phyloP scores from a whole-genome alignment of 2,113 vertebrate species.

The Isurus oxyrinchus region DNA sequence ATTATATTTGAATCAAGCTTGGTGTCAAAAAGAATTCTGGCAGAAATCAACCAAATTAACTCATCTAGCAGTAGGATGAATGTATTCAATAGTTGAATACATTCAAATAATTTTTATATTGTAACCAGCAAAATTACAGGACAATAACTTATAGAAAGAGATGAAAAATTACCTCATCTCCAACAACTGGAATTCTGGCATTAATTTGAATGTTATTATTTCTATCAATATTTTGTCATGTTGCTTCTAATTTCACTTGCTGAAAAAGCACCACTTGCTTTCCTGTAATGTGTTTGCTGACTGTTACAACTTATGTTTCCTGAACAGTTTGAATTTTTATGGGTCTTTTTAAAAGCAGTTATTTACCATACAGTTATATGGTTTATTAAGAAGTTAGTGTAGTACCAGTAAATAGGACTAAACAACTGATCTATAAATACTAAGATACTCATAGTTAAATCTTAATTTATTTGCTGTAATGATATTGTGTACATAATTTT shows the following conservation, averaged over 20 bases:
- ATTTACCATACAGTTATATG: not conserved
- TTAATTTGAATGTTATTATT: not conserved
- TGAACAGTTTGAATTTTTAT: not conserved
- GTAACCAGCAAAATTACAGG: not conserved
- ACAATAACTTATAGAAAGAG: not conserved
- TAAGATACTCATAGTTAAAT: not conserved
- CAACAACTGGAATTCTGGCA: not conserved
- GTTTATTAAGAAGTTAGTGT: not conserved
- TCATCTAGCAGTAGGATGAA: not conserved
- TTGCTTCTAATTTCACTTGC: not conserved
- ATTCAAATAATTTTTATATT: not conserved
- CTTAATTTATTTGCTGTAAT: not conserved
- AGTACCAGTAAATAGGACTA: not conserved
- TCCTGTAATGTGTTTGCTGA: not conserved
- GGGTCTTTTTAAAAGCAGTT: not conserved
- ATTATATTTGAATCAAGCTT: constrained; percentile 18
- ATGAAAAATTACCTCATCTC: not conserved
- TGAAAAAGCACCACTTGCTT: constrained; percentile 16
- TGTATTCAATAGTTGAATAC: no score
- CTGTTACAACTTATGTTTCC: not conserved
- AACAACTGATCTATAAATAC: not conserved
- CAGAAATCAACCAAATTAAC: not conserved
- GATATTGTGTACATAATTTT: not conserved
- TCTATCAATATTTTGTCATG: constrained; percentile 6
- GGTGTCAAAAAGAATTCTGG: constrained; percentile 7